Base-by-base conservation (phyloP, 2,113 vertebrate species). In the Microtus ochrogaster region DNA sequence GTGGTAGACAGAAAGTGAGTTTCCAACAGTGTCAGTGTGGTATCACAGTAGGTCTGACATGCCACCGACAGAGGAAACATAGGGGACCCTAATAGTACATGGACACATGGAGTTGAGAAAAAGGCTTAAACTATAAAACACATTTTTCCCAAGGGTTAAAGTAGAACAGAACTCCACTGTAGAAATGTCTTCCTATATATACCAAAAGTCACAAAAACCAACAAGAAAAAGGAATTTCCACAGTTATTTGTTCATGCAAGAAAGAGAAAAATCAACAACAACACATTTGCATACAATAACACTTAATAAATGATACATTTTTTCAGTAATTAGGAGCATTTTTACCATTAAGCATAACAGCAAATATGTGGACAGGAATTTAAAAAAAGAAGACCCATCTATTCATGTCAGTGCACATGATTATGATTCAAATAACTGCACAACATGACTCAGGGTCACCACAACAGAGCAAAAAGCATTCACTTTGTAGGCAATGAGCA, bases 141-240 rank as follows among this genome's bases (percentile, higher is more conserved):
- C 7, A 58, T 9, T 44, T 73, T 7, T 39, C 4, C 16, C 8
- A 90, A 63, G 14, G 6, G 3, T n/a, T 90, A 6, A 8, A 84
- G 19, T 28, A 84, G 0, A 73, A 16, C 26, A 41, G 33, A 78
- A 8, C 26, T 7, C 21, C 5, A 65, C 0, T 0, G 7, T 41
- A 76, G 30, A 74, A 36, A 39, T 82, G 3, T 22, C 16, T 65
- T 66, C 24, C 8, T 47, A 39, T 36, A 7, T 47, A 68, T 68
- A 3, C 9, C 44, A 52, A 47, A 65, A 87, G 36, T 88, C 16
- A 19, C 26, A 76, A 73, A 73, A 65, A 65, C 24, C 0, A 44
- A n/a, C 73, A 41, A 68, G 0, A 4, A 30, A 82, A 55, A 2
- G 33, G 49, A 8, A 89, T 6, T 83, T 58, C 19, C 63, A n/a